phyloP scores from a whole-genome alignment of 2,888 invertebrate genomes.

The Salpingus planirostris region DNA sequence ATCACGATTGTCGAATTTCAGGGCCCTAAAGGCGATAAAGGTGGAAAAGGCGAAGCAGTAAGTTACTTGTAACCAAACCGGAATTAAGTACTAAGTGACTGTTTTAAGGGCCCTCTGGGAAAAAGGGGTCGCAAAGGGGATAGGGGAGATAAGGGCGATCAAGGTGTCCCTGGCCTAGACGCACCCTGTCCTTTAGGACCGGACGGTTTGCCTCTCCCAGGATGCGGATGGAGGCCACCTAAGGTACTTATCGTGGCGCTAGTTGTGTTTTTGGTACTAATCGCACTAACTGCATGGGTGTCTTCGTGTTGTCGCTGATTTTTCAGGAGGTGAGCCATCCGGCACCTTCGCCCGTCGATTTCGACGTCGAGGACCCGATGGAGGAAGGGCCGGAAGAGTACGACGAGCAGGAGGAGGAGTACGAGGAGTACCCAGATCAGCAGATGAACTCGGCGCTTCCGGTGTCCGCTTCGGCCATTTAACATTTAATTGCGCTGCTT shows the following conservation, averaged over 20 bases:
- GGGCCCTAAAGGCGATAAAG: slow-evolving; percentile 87
- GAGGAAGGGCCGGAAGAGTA: slow-evolving; percentile 49
- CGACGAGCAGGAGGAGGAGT: slow-evolving; percentile 51
- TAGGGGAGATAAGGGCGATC: slow-evolving; percentile 88
- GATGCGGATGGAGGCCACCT: slow-evolving; percentile 88
- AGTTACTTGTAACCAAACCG: slow-evolving; percentile 31
- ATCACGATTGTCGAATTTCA: too few species aligned
- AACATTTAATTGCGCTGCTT: slow-evolving; percentile 27
- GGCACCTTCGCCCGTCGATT: slow-evolving; percentile 45
- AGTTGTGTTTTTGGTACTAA: slow-evolving; percentile 2
- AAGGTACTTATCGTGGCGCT: too few species aligned
- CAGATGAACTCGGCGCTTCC: slow-evolving; percentile 37
- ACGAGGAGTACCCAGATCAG: slow-evolving; percentile 51
- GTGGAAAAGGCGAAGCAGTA: slow-evolving; percentile 75
- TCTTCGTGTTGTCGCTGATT: slow-evolving; percentile 22
- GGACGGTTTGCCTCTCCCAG: slow-evolving; percentile 91
- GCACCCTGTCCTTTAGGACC: slow-evolving; percentile 97
- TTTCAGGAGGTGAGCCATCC: slow-evolving; percentile 17
- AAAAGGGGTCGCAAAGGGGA: slow-evolving; percentile 89
- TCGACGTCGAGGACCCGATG: slow-evolving; percentile 44
- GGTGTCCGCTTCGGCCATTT: slow-evolving; percentile 34
- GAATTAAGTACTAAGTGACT: background rate
- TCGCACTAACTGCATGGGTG: slow-evolving; percentile 23
- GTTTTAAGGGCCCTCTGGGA: slow-evolving; percentile 69
- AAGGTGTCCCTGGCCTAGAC: slow-evolving; percentile 94